Evolutionary conservation across 2,113 vertebrate species (phyloP).

Genomic region (Puffinus mauretanicus): DNA sequence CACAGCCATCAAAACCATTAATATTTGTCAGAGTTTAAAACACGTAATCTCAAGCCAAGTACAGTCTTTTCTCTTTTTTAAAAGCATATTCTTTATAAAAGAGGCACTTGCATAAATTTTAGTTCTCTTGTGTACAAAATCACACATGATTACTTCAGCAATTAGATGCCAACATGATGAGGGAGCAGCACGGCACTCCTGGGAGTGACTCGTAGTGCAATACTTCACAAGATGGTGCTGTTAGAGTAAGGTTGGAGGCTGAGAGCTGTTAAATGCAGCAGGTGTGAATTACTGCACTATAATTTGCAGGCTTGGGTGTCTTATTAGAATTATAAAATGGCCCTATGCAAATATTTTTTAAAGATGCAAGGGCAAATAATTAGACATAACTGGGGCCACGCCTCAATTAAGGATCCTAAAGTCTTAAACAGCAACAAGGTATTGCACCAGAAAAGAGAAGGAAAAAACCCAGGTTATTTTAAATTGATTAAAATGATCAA

Average conservation of each 20-base stretch:
- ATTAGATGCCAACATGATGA: not conserved
- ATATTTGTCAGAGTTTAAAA: not conserved
- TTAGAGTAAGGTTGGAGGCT: not conserved
- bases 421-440: not conserved
- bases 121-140: not conserved
- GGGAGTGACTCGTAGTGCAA: not conserved
- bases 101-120: not conserved
- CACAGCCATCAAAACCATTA: not conserved
- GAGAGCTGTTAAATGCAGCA: not conserved
- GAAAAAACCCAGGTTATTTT: rapidly evolving
- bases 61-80: not conserved
- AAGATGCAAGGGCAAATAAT: not conserved
- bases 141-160: not conserved
- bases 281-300: not conserved
- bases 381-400: not conserved
- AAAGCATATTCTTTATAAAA: not conserved
- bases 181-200: not conserved
- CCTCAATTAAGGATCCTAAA: not conserved
- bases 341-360: not conserved
- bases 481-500: not conserved
- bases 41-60: not conserved
- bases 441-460: not conserved
- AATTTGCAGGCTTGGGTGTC: not conserved
- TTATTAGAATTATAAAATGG: not conserved
- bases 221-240: not conserved